These are phyloP conservation scores for Cryptomyrus ogoouensis DNA, from an alignment of 2,113 vertebrate species.

Conservation along the genomic window DNA sequence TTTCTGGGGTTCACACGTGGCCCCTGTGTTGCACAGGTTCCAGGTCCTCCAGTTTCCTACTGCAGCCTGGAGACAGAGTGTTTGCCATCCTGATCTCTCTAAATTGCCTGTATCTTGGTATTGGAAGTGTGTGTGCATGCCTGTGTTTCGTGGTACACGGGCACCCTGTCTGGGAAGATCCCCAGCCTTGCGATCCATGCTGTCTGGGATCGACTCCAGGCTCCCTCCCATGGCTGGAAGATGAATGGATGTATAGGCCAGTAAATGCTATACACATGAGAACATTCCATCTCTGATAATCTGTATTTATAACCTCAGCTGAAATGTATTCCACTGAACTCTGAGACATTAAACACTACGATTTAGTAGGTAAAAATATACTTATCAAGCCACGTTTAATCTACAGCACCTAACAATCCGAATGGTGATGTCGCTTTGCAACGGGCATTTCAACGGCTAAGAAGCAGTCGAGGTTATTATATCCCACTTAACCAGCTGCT, in stretches of 20 bases:
- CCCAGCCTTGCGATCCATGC: background rate
- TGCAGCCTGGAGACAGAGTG: background rate
- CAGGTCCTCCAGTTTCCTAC: background rate
- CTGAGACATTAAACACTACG: background rate
- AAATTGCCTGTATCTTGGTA: background rate
- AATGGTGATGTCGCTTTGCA: background rate
- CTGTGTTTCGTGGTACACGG: background rate
- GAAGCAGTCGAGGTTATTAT: background rate
- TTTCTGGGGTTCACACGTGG: background rate
- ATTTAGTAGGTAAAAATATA: background rate
- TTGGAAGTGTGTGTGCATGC: background rate
- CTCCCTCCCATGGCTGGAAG: background rate
- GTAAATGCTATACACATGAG: background rate
- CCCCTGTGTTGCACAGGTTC: background rate
- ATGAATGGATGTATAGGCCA: background rate
- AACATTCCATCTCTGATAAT: background rate
- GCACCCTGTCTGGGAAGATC: background rate
- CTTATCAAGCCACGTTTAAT: background rate
- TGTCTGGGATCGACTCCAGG: background rate
- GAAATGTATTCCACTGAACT: background rate
- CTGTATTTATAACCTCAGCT: background rate
- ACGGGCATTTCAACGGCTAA: background rate
- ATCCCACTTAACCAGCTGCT: background rate
- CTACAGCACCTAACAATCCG: background rate
- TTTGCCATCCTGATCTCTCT: background rate